phyloP scores from a whole-genome alignment of 2,797 vertebrate species.

The Garrulus glandarius region DNA sequence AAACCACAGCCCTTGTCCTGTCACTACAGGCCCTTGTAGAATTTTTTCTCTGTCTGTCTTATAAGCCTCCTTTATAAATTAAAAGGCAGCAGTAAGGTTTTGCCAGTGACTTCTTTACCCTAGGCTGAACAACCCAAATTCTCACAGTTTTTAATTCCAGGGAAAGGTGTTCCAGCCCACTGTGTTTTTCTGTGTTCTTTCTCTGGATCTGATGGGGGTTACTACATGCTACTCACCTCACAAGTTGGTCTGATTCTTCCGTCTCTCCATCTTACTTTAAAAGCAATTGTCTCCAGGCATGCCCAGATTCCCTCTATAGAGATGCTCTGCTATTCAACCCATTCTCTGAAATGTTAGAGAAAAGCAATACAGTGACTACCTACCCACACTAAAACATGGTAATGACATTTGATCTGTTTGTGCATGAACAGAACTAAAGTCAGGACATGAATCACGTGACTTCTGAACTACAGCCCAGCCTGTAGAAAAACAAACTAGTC shows the following conservation, averaged over 20 bases:
- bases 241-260: neutral
- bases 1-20: neutral
- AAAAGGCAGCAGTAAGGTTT: neutral
- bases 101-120: neutral
- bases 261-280: neutral
- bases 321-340: neutral
- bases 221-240: neutral
- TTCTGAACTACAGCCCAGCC: neutral
- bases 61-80: neutral
- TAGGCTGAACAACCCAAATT: neutral
- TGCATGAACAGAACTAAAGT: neutral
- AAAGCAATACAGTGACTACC: neutral
- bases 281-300: neutral
- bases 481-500: neutral
- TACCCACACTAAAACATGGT: neutral
- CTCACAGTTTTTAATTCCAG: neutral
- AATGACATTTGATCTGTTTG: neutral
- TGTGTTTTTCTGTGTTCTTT: neutral
- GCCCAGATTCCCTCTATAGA: neutral
- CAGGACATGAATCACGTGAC: rapidly evolving
- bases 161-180: neutral
- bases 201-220: neutral
- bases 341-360: neutral
- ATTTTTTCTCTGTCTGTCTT: neutral
- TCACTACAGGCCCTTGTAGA: neutral